These are phyloP conservation scores for Orientallactaga sibirica DNA, from an alignment of 2,797 vertebrate species.

Conservation along the genomic window DNA sequence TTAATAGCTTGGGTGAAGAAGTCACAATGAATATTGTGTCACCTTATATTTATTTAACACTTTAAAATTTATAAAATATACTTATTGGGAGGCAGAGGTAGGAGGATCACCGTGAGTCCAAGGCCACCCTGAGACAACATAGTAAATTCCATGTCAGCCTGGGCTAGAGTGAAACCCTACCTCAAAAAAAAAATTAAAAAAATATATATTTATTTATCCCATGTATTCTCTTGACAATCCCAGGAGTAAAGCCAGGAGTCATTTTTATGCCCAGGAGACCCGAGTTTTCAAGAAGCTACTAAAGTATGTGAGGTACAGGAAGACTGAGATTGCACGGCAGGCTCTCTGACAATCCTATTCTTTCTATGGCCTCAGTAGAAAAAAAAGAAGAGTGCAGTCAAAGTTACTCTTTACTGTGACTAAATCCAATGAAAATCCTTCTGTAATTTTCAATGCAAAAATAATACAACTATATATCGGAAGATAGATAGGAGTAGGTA, in stretches of 20 bases:
- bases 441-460: conserved; percentile 35
- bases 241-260: neutral
- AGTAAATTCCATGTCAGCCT: too few relatives aligned
- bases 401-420: neutral
- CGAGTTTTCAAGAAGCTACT: neutral
- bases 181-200: too few relatives aligned
- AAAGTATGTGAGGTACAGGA: neutral
- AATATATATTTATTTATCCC: neutral
- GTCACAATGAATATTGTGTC: conserved; percentile 4
- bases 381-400: conserved; percentile 1
- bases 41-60: conserved; percentile 16
- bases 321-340: neutral
- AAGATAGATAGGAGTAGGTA: neutral
- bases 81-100: neutral
- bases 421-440: conserved; percentile 53
- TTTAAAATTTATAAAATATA: conserved; percentile 8
- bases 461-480: neutral
- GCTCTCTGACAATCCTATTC: neutral
- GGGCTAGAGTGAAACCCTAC: too few relatives aligned
- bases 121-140: too few relatives aligned
- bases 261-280: neutral
- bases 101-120: too few relatives aligned
- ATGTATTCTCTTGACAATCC: neutral
- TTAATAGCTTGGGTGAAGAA: conserved; percentile 38
- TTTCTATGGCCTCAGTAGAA: neutral